Evolutionary conservation across 2,113 vertebrate genomes (phyloP), one percentile per base, ranked within the genome.

Genomic region (Saguinus imperator): DNA sequence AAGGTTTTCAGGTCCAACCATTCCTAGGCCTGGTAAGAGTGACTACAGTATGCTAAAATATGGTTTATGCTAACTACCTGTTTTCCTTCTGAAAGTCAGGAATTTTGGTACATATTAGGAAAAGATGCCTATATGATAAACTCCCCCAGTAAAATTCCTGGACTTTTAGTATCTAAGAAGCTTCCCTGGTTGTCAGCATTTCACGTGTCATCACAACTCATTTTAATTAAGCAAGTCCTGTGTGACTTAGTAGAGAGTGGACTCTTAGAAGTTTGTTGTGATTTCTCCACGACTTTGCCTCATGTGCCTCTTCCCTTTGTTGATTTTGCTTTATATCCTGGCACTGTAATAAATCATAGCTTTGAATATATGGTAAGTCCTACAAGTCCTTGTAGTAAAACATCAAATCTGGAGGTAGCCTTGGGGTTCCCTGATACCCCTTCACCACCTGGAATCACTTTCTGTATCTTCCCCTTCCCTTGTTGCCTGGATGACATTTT

Each of bases 61-160:
- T 13, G 17, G 25, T 72, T 91, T 90, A 68, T 92, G 50, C 12
- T 32, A 29, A 80, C 52, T 43, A 57, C 21, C 45, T 20, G 18
- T 58, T 92, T 91, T 79, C 32, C 21, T 90, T 92, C 20, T 81
- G 23, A 73, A 20, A 96, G 25, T 58, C 32, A 80, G 52, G 75
- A 79, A 48, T 84, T 89, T 87, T 61, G 37, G 25, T 81, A n/a
- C 1, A 8, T 73, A 13, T 2, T 80, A 94, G 14, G 70, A 35
- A 81, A 70, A 93, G 32, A 37, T 68, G 20, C 3, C 79, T n/a
- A 45, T 10, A 11, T 68, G 27, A 50, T 37, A 52, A 52, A 50
- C 8, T 8, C 7, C 50, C 48, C 48, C 37, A 79, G n/a, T 40
- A 93, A 89, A 89, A 70, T 35, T 27, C 13, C 43, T 87, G 61